Base-by-base conservation (phyloP, 2,797 vertebrate genomes). In the Enteromius radiatus region DNA sequence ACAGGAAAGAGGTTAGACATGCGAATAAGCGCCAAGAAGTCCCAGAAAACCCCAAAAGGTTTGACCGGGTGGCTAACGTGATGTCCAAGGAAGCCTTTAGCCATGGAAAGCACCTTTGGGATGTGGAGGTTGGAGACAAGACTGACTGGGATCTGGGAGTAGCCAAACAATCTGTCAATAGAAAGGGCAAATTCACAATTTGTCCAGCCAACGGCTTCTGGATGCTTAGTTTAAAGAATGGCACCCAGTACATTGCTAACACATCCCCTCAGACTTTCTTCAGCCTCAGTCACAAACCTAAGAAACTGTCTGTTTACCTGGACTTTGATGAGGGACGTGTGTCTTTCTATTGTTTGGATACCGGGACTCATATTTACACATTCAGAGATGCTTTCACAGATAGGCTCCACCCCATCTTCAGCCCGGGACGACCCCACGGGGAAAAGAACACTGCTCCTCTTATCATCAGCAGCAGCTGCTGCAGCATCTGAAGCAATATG, bases 81-180 rank as follows among this genome's bases (percentile, higher is more conserved):
- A 86, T 97, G 86, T 94, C 92, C 76, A 92, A 88, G 17, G 93
- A 95, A 47, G 89, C 90, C 79, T 94, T 96, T 78, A 59, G 79
- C 80, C 81, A 88, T 0, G 96, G 95, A 28, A 92, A 91, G 61
- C 92, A 91, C 84, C 95, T 92, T 92, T 97, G 96, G 96, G 95
- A 96, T 80, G 94, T 95, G 87, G 92, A 94, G 73, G 95, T 95
- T 4, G 93, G 92, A 11, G 91, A 93, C 41, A 95, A 95, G 91
- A 90, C 92, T 0, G 95, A 95, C 71, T 96, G 95, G 95, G 91
- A 88, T 82, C 74, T 96, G 59, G 95, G 95, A 1, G 89, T 95
- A 23, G 94, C 89, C 79, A 93, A 88, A 73, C 90, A 95, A 78
- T 92, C 94, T 5, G 84, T 93, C 80, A 95, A 95, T 92, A 91